phyloP scores from a whole-genome alignment of 1,140 invertebrate species.

The Drosophila sproati region DNA sequence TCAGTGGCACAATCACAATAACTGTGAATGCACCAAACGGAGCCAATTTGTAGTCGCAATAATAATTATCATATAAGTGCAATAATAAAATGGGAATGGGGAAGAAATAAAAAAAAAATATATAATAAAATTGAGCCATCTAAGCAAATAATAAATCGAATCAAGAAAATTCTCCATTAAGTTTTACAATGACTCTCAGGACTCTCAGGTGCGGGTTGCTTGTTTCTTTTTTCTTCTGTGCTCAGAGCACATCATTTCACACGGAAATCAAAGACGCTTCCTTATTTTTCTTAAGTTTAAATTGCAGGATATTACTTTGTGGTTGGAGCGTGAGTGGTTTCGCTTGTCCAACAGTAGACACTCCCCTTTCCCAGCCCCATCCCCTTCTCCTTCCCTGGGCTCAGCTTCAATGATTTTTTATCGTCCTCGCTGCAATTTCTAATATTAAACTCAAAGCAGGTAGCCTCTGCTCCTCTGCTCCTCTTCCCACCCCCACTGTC shows the following conservation, averaged over 20 bases:
- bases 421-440: constrained; percentile 57
- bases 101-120: constrained; percentile 3
- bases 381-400: not conserved
- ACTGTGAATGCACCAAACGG: too few species aligned
- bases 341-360: constrained; percentile 4
- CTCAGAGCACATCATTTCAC: constrained; percentile 66
- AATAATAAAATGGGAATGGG: too few species aligned
- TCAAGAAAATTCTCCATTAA: constrained; percentile 70
- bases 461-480: constrained; percentile 6
- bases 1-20: too few species aligned
- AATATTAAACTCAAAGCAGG: constrained; percentile 78
- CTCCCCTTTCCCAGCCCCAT: not conserved
- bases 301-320: constrained; percentile 83
- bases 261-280: constrained; percentile 83
- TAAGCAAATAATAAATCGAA: constrained; percentile 72
- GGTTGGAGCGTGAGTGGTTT: constrained; percentile 37
- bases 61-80: not conserved
- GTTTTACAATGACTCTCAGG: constrained; percentile 17
- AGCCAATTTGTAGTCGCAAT: not conserved
- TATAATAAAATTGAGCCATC: not conserved
- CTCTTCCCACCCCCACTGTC: not conserved
- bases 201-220: too few species aligned
- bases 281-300: constrained; percentile 83
- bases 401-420: constrained; percentile 40
- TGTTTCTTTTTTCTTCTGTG: not conserved